These are phyloP conservation scores for Sciurus niger DNA, from an alignment of 2,113 vertebrate genomes.

Conservation along the genomic window DNA sequence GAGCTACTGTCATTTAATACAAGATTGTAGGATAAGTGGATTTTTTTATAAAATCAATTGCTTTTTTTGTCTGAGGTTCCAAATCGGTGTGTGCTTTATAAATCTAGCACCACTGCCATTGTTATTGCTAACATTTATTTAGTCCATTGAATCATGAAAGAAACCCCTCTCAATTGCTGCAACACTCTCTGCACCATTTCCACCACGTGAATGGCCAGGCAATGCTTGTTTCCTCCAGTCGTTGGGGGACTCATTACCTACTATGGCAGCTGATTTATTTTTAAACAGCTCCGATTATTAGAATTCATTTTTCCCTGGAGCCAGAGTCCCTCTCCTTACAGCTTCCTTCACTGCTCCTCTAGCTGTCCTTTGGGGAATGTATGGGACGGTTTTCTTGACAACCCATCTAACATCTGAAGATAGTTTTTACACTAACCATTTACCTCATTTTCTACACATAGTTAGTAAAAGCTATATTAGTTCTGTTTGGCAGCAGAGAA, in stretches of 20 bases:
- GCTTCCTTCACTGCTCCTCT: conserved; percentile 14
- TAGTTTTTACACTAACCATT: not conserved
- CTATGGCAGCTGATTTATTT: conserved; percentile 18
- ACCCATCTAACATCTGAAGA: not conserved
- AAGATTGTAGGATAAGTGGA: conserved; percentile 8
- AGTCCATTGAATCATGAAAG: not conserved
- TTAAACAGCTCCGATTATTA: conserved; percentile 33
- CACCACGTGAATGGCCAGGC: not conserved
- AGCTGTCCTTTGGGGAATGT: not conserved
- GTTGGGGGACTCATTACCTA: not conserved
- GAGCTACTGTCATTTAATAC: conserved; percentile 47
- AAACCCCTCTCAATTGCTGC: not conserved
- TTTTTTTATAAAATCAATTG: conserved; percentile 6
- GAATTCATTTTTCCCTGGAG: conserved; percentile 5
- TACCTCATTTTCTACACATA: not conserved
- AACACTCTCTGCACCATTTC: not conserved
- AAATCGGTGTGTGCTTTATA: conserved; percentile 38
- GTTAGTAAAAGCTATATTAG: conserved; percentile 1
- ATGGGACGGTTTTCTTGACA: not conserved
- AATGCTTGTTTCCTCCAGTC: not conserved
- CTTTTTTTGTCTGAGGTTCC: conserved; percentile 37
- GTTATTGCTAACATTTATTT: not conserved
- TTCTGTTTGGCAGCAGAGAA: conserved; percentile 55
- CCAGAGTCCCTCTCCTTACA: conserved; percentile 38
- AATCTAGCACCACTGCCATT: not conserved